phyloP scores from a whole-genome alignment of 1,140 invertebrate species.

The Bradysia coprophila region DNA sequence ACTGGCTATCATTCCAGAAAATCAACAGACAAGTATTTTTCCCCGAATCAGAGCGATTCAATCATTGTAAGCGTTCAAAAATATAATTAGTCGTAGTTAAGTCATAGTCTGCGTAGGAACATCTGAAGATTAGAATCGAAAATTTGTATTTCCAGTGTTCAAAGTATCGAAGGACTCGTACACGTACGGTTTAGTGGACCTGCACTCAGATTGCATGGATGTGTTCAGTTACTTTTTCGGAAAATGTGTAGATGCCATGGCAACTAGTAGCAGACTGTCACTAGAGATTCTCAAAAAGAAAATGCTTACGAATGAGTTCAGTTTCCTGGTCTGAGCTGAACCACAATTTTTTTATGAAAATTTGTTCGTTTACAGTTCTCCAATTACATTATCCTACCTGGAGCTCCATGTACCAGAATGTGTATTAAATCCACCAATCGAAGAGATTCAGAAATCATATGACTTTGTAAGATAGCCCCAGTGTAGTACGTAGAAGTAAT shows the following conservation, averaged over 20 bases:
- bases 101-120: constrained; percentile 8
- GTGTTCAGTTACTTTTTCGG: constrained; percentile 53
- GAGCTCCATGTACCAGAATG: constrained; percentile 40
- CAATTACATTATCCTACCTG: constrained; percentile 11
- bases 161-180: constrained; percentile 13
- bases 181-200: constrained; percentile 34
- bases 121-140: too few relatives aligned
- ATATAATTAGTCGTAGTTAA: constrained; percentile 12
- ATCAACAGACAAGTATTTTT: constrained; percentile 11
- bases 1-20: constrained; percentile 19
- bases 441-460: constrained; percentile 52
- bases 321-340: too few relatives aligned
- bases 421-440: constrained; percentile 37
- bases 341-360: too few relatives aligned
- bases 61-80: not conserved
- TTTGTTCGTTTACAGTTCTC: constrained; percentile 14
- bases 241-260: constrained; percentile 44
- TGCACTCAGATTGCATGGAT: constrained; percentile 54
- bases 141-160: constrained; percentile 7
- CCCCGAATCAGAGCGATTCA: not conserved
- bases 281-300: constrained; percentile 42
- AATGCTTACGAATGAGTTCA: too few relatives aligned
- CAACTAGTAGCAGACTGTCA: constrained; percentile 45
- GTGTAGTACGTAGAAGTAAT: too few relatives aligned
- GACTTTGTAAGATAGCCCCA: constrained; percentile 37